These are phyloP conservation scores for Stenotaenia linearis DNA, from an alignment of 2,888 invertebrate species.

Conservation along the genomic window DNA sequence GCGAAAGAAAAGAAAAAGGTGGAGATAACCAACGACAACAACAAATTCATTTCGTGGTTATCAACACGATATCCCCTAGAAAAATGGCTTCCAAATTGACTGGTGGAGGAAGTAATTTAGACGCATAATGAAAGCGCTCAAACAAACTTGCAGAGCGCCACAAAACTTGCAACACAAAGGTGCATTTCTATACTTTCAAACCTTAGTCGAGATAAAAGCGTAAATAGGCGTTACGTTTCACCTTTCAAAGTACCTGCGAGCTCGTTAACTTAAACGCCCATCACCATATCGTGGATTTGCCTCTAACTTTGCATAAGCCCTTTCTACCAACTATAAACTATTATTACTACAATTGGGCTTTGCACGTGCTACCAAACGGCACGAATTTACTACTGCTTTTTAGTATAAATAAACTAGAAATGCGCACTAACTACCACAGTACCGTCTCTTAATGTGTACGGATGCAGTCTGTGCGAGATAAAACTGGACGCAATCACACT, in stretches of 20 bases:
- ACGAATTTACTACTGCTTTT: background rate
- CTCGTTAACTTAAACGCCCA: constrained; percentile 6
- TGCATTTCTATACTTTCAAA: background rate
- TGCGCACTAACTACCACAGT: no score
- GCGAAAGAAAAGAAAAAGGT: background rate
- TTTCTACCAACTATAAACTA: background rate
- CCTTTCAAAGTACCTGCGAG: background rate
- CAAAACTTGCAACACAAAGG: background rate
- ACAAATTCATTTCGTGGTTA: background rate
- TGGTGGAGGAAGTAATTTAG: background rate
- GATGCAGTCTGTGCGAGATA: no score
- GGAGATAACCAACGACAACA: background rate
- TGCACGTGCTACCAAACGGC: background rate
- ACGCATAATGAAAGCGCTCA: background rate
- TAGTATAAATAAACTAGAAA: no score
- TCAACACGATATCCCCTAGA: background rate
- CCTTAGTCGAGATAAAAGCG: background rate
- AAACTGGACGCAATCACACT: no score
- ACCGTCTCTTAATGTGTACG: no score
- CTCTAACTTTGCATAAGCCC: background rate
- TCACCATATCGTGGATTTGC: background rate
- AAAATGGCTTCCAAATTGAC: background rate
- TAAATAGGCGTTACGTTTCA: background rate
- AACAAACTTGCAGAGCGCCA: constrained; percentile 1
- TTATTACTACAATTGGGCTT: background rate